A percentile compares a stretch with the other conserved stretches of the same genome.
Conservation (phyloP, 2,113 vertebrate species). For the Anhinga anhinga region DNA sequence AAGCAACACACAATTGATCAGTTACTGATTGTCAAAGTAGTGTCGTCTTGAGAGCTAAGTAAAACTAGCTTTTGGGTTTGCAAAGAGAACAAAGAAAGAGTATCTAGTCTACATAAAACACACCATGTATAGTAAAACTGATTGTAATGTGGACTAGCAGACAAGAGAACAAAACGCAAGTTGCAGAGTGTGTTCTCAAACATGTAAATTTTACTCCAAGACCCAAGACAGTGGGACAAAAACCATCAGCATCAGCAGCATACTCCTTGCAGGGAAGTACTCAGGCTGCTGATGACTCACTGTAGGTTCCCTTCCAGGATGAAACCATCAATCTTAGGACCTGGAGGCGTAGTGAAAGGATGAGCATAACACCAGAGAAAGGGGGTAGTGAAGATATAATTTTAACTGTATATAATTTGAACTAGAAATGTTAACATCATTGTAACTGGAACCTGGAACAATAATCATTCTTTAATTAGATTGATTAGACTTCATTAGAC, state of each 20-base stretch:
- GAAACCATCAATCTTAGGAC: background rate
- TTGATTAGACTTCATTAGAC: background rate
- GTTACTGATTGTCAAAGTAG: background rate
- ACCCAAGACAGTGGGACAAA: background rate
- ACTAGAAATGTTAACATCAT: background rate
- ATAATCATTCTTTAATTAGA: background rate
- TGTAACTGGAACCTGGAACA: background rate
- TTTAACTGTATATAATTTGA: background rate
- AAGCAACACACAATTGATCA: background rate
- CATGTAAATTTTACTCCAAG: background rate
- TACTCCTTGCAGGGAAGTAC: background rate
- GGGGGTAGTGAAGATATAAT: background rate
- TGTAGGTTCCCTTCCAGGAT: background rate
- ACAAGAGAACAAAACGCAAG: background rate
- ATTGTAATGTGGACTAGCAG: background rate
- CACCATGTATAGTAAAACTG: background rate
- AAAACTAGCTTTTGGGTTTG: background rate
- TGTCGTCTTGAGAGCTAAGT: background rate
- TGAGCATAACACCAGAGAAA: background rate
- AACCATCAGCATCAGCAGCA: background rate
- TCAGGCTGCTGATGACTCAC: fast-evolving
- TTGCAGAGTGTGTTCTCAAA: background rate
- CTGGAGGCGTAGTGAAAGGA: background rate
- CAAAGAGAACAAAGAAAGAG: background rate
- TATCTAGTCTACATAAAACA: background rate